phyloP scores from a whole-genome alignment of 2,888 invertebrate species.

The Podotricha telesiphe region DNA sequence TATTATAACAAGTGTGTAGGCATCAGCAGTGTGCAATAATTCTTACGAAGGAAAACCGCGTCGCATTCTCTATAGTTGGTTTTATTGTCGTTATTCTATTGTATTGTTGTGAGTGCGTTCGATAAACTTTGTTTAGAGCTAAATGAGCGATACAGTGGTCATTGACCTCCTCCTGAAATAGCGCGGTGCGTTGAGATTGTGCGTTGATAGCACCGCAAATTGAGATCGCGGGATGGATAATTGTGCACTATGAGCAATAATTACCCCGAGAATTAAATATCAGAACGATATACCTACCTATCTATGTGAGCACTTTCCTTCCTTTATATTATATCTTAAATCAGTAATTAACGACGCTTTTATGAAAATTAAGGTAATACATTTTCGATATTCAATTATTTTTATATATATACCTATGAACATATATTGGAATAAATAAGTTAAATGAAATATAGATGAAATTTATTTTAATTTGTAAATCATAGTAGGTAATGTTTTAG shows the following conservation, averaged over 20 bases:
- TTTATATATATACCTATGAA: neutral
- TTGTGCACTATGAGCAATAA: conserved; percentile 49
- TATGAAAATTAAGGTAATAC: neutral
- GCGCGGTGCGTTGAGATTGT: conserved; percentile 65
- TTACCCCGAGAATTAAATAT: conserved; percentile 47
- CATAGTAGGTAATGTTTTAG: no score
- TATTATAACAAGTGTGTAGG: conserved; percentile 13
- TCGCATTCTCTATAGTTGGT: conserved; percentile 46
- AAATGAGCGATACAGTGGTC: conserved; percentile 76
- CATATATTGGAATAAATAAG: no score
- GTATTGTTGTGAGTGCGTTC: conserved; percentile 70
- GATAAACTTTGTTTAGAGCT: conserved; percentile 81
- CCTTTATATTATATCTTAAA: conserved; percentile 15
- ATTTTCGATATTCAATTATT: neutral
- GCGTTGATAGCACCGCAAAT: conserved; percentile 63
- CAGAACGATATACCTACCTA: conserved; percentile 21
- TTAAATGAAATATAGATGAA: no score
- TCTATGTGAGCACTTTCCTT: conserved; percentile 26
- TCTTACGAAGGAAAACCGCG: conserved; percentile 39
- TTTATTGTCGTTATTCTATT: conserved; percentile 71
- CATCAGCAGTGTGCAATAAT: conserved; percentile 23
- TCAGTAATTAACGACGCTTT: neutral
- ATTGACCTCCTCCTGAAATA: conserved; percentile 69
- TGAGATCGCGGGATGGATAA: conserved; percentile 61
- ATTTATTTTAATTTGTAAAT: no score